Percentiles rank a stretch among this genome's conserved stretches.
Evolutionary conservation across 2,113 vertebrate genomes (phyloP).

Genomic region (Haemorhous mexicanus): DNA sequence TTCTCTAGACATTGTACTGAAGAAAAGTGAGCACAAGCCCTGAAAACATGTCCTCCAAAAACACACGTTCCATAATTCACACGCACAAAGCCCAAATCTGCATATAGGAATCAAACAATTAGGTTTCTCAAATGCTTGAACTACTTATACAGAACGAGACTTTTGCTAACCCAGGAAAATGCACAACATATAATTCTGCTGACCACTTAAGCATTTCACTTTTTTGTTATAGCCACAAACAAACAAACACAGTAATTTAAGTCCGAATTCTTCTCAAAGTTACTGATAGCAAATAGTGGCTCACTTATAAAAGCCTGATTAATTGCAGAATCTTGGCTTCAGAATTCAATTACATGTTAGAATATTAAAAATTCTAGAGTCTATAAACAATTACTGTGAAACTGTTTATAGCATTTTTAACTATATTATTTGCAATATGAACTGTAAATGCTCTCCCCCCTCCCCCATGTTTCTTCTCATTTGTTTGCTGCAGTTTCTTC

Average conservation of each 20-base stretch:
- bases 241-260: neutral
- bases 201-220: neutral
- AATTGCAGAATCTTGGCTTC: constrained; percentile 39
- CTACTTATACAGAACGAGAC: neutral
- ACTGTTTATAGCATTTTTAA: constrained; percentile 34
- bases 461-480: neutral
- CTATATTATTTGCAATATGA: constrained; percentile 38
- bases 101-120: neutral
- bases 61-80: neutral
- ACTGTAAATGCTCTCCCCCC: neutral
- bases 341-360: constrained; percentile 38
- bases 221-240: neutral
- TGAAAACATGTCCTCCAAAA: neutral
- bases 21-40: neutral
- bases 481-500: neutral
- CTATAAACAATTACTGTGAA: constrained; percentile 59
- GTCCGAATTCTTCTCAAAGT: neutral
- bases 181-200: neutral
- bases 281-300: neutral
- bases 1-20: neutral
- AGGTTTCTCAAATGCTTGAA: neutral
- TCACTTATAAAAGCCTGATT: constrained; percentile 25
- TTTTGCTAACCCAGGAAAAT: neutral
- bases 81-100: neutral
- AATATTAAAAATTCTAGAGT: constrained; percentile 48